A percentile compares a stretch with the other conserved stretches of the same genome.
phyloP scores from a whole-genome alignment of 2,113 vertebrate species.

The Galbula dea region DNA sequence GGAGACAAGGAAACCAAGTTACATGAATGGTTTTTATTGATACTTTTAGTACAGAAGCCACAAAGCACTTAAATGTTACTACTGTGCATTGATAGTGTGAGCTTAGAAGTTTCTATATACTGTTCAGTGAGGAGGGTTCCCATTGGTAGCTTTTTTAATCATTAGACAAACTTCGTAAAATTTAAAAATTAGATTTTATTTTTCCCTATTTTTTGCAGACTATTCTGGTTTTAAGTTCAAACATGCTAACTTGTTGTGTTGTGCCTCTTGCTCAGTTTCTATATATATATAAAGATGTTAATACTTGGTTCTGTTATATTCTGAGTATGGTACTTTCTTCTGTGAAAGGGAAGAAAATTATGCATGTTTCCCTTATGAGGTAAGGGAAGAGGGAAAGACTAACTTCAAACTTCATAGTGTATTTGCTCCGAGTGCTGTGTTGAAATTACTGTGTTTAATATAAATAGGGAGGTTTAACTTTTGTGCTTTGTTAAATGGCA shows the following conservation, averaged over 20 bases:
- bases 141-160: background rate
- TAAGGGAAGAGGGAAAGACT: background rate
- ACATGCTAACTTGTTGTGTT: background rate
- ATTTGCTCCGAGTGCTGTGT: background rate
- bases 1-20: background rate
- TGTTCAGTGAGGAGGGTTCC: background rate
- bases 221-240: background rate
- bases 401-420: background rate
- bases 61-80: background rate
- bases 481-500: background rate
- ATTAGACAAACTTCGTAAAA: background rate
- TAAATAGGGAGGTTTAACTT: constrained; percentile 1
- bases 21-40: background rate
- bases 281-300: background rate
- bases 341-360: background rate
- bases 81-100: background rate
- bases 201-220: fast-evolving
- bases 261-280: background rate
- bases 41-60: background rate
- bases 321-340: background rate
- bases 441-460: background rate
- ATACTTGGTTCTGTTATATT: background rate
- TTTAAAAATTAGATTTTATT: background rate
- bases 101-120: background rate
- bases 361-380: background rate